Base-by-base conservation (phyloP, 2,113 vertebrate species). In the Myiagra hebetior region DNA sequence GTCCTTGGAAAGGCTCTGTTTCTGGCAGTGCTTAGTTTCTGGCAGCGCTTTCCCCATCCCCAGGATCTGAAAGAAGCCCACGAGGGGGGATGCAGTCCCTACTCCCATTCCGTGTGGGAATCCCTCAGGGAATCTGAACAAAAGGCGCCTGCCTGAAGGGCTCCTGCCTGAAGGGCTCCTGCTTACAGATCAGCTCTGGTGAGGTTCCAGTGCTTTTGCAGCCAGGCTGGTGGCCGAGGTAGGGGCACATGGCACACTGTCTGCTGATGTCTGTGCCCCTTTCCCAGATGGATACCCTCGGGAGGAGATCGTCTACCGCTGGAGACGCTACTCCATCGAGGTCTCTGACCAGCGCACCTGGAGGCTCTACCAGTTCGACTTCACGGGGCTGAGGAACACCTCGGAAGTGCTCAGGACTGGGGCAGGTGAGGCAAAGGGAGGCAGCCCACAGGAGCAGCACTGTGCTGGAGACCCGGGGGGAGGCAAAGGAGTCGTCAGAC, bases 331-430 rank as follows among this genome's bases (percentile, higher is more conserved):
- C 84, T 97, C 97, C 62, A 97, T 98, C 35, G 97, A 98, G 82
- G 97, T 98, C 22, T 97, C 97, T 1, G 97, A 98, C 93, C 97
- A 98, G 82, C 98, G 98, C 83, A 97, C 98, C 53, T 98, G 98
- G 98, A 98, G 98, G 79, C 98, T 98, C 41, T 98, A 98, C 62
- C 98, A 98, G 89, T 98, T 98, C 90, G 97, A 98, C 73, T 98
- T 98, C 93, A 98, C 92, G 0, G 98, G 98, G 46, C 90, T 98
- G 65, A 98, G 97, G 85, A 98, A 98, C 91, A 98, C 97, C 13
- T 97, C 98, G 0, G 98, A 98, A 68, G 96, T 95, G 20, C 85
- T 98, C 59, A 95, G 95, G 84, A 98, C 98, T 9, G 88, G 95
- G 15, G 94, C 96, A 96, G 98, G 98, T 98, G 93, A 96, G 98